phyloP scores from a whole-genome alignment of 2,888 invertebrate genomes.

The Rosalia funebris region DNA sequence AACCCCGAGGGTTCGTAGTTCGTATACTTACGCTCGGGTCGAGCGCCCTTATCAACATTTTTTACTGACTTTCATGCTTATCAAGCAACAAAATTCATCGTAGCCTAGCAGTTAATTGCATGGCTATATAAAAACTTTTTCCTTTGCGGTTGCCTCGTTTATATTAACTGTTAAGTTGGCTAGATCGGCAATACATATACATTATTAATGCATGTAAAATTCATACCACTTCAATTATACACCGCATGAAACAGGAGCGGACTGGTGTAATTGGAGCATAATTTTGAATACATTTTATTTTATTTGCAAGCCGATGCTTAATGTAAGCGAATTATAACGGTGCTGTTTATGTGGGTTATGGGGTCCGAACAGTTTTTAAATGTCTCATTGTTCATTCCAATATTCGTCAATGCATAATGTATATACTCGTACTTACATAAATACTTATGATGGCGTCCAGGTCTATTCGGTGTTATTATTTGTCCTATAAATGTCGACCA shows the following conservation, averaged over 20 bases:
- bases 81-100: slow-evolving; percentile 17
- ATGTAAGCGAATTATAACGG: not conserved
- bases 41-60: slow-evolving; percentile 13
- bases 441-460: no score
- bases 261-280: not conserved
- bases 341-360: not conserved
- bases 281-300: not conserved
- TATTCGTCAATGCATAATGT: no score
- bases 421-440: no score
- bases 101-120: slow-evolving; percentile 40
- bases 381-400: no score
- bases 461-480: no score
- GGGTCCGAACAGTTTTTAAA: no score
- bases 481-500: no score
- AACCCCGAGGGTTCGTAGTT: slow-evolving; percentile 8
- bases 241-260: not conserved
- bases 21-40: slow-evolving; percentile 14
- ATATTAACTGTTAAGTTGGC: not conserved
- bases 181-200: not conserved
- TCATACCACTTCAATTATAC: not conserved
- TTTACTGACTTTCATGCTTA: slow-evolving; percentile 25
- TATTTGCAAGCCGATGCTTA: not conserved
- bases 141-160: not conserved
- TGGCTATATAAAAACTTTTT: slow-evolving; percentile 16
- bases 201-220: not conserved